Evolutionary conservation across 2,888 invertebrate genomes (phyloP).

Genomic region (Tribolium freemani): DNA sequence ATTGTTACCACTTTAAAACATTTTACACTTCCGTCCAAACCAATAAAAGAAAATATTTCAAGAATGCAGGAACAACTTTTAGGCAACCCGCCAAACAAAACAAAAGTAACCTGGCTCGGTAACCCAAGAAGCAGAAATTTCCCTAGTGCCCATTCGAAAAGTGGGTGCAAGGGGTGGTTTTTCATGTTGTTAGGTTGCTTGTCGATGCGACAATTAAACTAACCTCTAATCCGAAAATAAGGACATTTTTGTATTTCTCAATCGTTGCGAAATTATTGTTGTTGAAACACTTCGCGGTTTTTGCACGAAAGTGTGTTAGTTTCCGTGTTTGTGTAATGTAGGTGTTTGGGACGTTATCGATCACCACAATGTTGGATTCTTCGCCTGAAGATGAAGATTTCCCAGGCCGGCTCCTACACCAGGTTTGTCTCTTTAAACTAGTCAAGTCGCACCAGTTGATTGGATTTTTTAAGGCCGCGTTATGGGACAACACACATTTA

Average conservation of each 20-base stretch:
- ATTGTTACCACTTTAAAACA: constrained; percentile 1
- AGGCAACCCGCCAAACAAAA: constrained; percentile 50
- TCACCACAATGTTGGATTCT: constrained; percentile 72
- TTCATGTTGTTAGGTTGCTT: background rate
- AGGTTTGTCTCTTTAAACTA: constrained; percentile 68
- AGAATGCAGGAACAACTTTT: constrained; percentile 42
- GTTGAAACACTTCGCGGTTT: background rate
- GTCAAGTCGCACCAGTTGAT: background rate
- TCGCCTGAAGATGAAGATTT: constrained; percentile 88
- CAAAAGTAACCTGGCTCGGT: constrained; percentile 35
- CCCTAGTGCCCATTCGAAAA: background rate
- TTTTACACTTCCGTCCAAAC: background rate
- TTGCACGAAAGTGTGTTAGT: background rate
- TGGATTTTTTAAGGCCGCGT: constrained; percentile 76
- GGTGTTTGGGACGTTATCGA: constrained; percentile 19
- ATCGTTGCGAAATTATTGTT: constrained; percentile 13
- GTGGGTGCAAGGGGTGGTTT: background rate
- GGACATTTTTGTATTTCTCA: background rate
- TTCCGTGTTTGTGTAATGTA: constrained; percentile 28
- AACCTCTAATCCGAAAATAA: constrained; percentile 13
- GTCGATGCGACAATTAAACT: constrained; percentile 15
- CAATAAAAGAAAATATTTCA: constrained; percentile 40
- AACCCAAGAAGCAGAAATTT: constrained; percentile 12
- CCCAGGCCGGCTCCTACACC: constrained; percentile 82
- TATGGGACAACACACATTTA: constrained; percentile 91